These are phyloP conservation scores for Dasypogon diadema DNA, from an alignment of 2,888 invertebrate species.

Conservation along the genomic window DNA sequence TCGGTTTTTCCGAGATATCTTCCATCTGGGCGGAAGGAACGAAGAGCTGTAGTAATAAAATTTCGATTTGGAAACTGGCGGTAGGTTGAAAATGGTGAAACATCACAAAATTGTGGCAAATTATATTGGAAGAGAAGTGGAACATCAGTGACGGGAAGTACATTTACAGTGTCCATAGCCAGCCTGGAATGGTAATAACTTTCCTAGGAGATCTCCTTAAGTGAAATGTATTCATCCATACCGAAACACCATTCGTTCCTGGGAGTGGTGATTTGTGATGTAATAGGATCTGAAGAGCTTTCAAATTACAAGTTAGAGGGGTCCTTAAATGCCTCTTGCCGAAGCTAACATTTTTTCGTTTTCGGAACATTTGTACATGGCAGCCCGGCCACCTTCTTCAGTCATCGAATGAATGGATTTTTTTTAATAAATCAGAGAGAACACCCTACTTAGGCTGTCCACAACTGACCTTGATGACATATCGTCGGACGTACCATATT, in stretches of 20 bases:
- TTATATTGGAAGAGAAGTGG: conserved; percentile 13
- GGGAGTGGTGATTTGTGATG: neutral
- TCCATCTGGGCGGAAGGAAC: neutral
- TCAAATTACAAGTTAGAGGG: neutral
- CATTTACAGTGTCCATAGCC: neutral
- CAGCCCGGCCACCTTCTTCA: neutral
- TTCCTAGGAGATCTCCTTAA: neutral
- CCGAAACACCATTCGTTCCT: neutral
- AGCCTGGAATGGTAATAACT: neutral
- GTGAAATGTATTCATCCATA: neutral
- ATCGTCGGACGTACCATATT: too few relatives aligned
- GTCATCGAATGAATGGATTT: neutral
- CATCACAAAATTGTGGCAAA: conserved; percentile 4
- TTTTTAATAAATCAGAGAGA: neutral
- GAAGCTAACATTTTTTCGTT: neutral
- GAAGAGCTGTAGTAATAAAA: conserved; percentile 4
- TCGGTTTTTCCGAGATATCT: too few relatives aligned
- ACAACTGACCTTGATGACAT: conserved; percentile 9
- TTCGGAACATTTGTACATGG: too few relatives aligned
- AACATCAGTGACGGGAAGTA: neutral
- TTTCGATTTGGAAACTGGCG: conserved; percentile 1
- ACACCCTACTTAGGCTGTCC: neutral
- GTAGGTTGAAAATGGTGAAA: conserved; percentile 6
- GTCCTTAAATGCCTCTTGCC: neutral
- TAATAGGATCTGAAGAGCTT: neutral